phyloP scores from a whole-genome alignment of 2,888 invertebrate genomes.

The Drosophila limbata region DNA sequence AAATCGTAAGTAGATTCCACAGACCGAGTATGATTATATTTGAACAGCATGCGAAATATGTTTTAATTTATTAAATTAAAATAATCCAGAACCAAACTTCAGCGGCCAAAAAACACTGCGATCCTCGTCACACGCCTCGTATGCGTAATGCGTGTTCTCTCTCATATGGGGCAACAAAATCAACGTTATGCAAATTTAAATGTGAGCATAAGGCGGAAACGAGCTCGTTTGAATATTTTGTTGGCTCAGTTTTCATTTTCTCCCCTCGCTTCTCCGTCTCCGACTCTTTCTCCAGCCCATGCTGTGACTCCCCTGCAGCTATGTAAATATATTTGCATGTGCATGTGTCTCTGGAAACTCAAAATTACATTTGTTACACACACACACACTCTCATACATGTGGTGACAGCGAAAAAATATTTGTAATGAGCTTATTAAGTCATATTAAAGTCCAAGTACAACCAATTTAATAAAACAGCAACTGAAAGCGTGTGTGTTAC shows the following conservation, averaged over 20 bases:
- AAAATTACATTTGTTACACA: slow-evolving; percentile 62
- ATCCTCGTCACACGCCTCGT: slow-evolving; percentile 37
- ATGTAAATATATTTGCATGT: slow-evolving; percentile 43
- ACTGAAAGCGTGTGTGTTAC: slow-evolving; percentile 45
- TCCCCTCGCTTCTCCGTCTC: too few relatives aligned
- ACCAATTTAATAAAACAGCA: slow-evolving; percentile 72
- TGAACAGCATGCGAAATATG: slow-evolving; percentile 71
- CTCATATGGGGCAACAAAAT: slow-evolving; percentile 42
- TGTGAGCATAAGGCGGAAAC: slow-evolving; percentile 58
- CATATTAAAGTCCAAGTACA: slow-evolving; percentile 80
- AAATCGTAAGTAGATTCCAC: slow-evolving; percentile 51
- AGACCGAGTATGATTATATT: slow-evolving; percentile 71
- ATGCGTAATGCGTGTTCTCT: slow-evolving; percentile 29
- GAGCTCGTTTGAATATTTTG: slow-evolving; percentile 32
- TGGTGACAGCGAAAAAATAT: slow-evolving; percentile 45
- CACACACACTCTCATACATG: slow-evolving; percentile 17
- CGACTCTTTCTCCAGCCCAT: not conserved
- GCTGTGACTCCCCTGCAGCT: slow-evolving; percentile 31
- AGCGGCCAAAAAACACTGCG: slow-evolving; percentile 35
- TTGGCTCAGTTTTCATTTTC: not conserved
- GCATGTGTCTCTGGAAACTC: slow-evolving; percentile 31
- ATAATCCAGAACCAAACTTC: slow-evolving; percentile 46
- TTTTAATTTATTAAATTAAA: slow-evolving; percentile 79
- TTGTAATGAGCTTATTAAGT: slow-evolving; percentile 80
- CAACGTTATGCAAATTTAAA: slow-evolving; percentile 74